Base-by-base conservation (phyloP, 2,113 vertebrate genomes). In the Meleagris gallopavo region DNA sequence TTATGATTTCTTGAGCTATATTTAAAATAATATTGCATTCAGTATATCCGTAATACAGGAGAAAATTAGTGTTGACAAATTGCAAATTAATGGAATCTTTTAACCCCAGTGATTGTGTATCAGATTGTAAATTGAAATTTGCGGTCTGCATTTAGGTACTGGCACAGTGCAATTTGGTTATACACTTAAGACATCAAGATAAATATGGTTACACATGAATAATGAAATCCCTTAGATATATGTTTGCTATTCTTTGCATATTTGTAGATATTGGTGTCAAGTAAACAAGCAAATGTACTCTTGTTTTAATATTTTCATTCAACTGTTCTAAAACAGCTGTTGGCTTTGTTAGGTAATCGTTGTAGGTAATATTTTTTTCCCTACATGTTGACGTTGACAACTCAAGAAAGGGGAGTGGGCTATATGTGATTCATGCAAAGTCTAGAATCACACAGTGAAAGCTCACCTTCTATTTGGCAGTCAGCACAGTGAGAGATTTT, bases 61-160 rank as follows among this genome's bases (percentile, higher is more conserved):
- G 66, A 58, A 55, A 79, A 81, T 66, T 13, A 60, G 16, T 24
- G 76, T n/a, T 78, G 95, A 41, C 69, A 77, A 94, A 74, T 50
- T 25, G 90, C 73, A 84, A 62, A 89, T 89, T 83, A 87, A 85
- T 73, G 71, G 66, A 54, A 52, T 92, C 54, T 54, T 64, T 74
- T 34, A 73, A 75, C 32, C 48, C 6, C 15, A 73, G 66, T 50
- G 70, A 65, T 41, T 73, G 66, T 89, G 5, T 50, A 76, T 92
- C 74, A 95, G 61, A 84, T 9, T 80, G 69, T 58, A 93, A 95
- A 92, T 75, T 82, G 85, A 86, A 86, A 90, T 94, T 88, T 94
- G 52, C 73, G 70, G 32, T 43, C 77, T 90, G 77, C 70, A 66
- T 95, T 86, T 92, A 86, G 80, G 83, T 75, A 29, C 57, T 83